Base-by-base conservation (phyloP, 35 echinoderm and acorn worm genomes). In the Chiridota heheva region DNA sequence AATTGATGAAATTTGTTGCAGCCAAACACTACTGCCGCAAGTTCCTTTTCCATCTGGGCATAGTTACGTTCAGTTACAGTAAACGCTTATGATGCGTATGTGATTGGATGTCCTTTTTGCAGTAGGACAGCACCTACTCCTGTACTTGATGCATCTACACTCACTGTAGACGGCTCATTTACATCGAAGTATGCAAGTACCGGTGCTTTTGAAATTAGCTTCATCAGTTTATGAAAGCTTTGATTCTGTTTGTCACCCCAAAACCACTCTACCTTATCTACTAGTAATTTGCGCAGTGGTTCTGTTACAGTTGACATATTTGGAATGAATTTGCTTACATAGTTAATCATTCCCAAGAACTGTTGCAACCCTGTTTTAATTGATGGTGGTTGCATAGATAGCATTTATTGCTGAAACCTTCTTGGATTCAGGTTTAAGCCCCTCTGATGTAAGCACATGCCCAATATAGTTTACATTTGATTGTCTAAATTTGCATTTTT, bases 1-100 rank as follows among this genome's bases (percentile, higher is more conserved):
- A 74, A 85, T 36, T 85, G 20, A 46, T 83, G 80, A 37, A 83
- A 83, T 69, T 20, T 49, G 29, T 70, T 61, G 26, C 64, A 83
- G 2, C 62, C 80, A 70, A 83, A 81, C 32, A 81, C 1, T 4
- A 81, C 38, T 20, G 78, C 60, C 7, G 40, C 38, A 7, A 67
- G 55, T 24, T 81, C 78, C 67, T 81, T 81, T 22, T 91, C 88
- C n/a, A 79, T 79, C 85, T 82, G 70, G n/a, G n/a, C n/a, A n/a
- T 77, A 77, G 0, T 40, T 63, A 2, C 18, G 35, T 63, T 80
- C 2, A 3, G 30, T 7, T 0, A n/a, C 31, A 39, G 55, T 83
- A 3, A 85, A 57, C 0, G 63, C 59, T 2, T 38, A 31, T 39
- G 82, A 85, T 38, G 66, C 82, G 39, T 73, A 85, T 29, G 68